Evolutionary conservation across 2,888 invertebrate genomes (phyloP).

Genomic region (Epinotia bilunana): DNA sequence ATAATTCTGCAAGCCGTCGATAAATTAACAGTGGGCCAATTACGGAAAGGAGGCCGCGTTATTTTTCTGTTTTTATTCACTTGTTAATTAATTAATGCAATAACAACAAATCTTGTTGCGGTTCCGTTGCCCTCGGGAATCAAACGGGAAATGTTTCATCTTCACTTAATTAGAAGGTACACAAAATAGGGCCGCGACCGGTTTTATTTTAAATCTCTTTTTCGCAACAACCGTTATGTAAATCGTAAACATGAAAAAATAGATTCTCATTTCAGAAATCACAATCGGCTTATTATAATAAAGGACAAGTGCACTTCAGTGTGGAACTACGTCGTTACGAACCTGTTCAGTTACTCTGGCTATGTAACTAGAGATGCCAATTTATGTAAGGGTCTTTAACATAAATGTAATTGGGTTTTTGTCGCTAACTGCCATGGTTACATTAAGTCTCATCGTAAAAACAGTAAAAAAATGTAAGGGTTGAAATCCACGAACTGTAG

Average conservation of each 20-base stretch:
- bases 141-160: slow-evolving; percentile 54
- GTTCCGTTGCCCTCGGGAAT: slow-evolving; percentile 42
- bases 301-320: not conserved
- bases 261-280: slow-evolving; percentile 2
- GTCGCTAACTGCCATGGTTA: too few relatives aligned
- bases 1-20: slow-evolving; percentile 27
- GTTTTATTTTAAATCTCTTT: slow-evolving; percentile 45
- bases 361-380: too few relatives aligned
- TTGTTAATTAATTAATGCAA: slow-evolving; percentile 43
- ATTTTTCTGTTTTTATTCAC: slow-evolving; percentile 32
- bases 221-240: slow-evolving; percentile 29
- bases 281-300: not conserved
- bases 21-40: slow-evolving; percentile 38
- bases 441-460: too few relatives aligned
- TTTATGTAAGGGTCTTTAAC: too few relatives aligned
- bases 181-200: slow-evolving; percentile 52
- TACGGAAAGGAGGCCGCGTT: slow-evolving; percentile 8
- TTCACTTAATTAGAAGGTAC: slow-evolving; percentile 63
- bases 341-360: too few relatives aligned
- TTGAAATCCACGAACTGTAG: too few relatives aligned
- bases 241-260: slow-evolving; percentile 27
- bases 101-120: slow-evolving; percentile 43
- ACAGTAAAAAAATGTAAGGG: too few relatives aligned
- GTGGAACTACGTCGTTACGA: too few relatives aligned
- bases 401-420: too few relatives aligned